These are phyloP conservation scores for Laticauda colubrina DNA, from an alignment of 2,113 vertebrate species.

Conservation along the genomic window DNA sequence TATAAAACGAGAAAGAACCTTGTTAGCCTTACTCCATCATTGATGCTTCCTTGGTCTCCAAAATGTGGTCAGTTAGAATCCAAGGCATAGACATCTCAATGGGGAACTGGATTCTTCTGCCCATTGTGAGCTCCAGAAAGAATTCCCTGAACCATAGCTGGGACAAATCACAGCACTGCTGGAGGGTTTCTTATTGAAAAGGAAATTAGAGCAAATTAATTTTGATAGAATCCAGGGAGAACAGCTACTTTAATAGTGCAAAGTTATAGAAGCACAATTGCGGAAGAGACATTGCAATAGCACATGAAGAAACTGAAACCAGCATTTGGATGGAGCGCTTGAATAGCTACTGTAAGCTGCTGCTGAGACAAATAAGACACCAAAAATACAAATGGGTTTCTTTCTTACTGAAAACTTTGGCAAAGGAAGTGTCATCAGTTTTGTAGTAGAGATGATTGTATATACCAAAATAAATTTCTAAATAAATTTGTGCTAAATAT, in stretches of 20 bases:
- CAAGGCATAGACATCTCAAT: conserved; percentile 99
- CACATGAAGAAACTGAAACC: neutral
- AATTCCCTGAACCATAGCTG: conserved; percentile 89
- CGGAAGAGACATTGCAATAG: conserved; percentile 29
- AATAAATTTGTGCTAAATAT: neutral
- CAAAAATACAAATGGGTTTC: neutral
- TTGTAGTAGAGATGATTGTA: neutral
- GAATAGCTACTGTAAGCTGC: conserved; percentile 4
- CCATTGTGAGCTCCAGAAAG: conserved; percentile 92
- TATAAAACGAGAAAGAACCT: conserved; percentile 5
- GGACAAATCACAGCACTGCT: conserved; percentile 83
- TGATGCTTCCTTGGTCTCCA: conserved; percentile 82
- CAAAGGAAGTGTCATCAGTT: neutral
- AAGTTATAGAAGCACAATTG: conserved; percentile 34
- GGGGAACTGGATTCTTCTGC: conserved; percentile 81
- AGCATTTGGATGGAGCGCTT: conserved; percentile 29
- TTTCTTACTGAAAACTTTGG: conserved; percentile 16
- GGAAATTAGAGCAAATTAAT: conserved; percentile 48
- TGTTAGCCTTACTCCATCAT: conserved; percentile 82
- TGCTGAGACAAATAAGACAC: conserved; percentile 10
- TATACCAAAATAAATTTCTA: neutral
- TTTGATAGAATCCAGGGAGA: neutral
- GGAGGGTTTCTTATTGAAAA: conserved; percentile 73
- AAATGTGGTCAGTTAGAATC: conserved; percentile 95
- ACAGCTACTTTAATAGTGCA: conserved; percentile 36